phyloP scores from a whole-genome alignment of 2,113 vertebrate genomes.

The Archilochus colubris region DNA sequence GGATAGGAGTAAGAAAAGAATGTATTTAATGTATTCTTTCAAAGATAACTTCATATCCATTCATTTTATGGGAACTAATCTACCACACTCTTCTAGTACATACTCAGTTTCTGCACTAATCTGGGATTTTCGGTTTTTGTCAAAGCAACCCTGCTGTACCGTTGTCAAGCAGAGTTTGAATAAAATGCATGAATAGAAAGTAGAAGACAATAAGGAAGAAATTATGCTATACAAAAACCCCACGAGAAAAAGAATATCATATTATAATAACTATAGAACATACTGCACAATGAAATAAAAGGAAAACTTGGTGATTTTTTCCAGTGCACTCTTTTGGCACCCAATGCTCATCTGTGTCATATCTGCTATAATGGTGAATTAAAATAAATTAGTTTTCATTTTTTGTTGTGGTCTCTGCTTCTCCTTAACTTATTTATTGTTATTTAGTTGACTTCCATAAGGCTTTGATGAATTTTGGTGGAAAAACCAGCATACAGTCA shows the following conservation, averaged over 20 bases:
- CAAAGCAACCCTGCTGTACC: not conserved
- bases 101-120: not conserved
- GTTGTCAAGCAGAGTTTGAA: slow-evolving; percentile 3
- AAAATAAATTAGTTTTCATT: not conserved
- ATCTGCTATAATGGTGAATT: not conserved
- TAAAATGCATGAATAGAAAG: not conserved
- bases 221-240: not conserved
- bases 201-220: not conserved
- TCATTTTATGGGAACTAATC: not conserved
- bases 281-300: not conserved
- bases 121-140: not conserved
- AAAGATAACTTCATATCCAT: not conserved
- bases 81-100: not conserved
- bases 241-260: not conserved
- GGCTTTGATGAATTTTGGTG: not conserved
- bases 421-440: not conserved
- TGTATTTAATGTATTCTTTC: not conserved
- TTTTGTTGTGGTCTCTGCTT: not conserved
- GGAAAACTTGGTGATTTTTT: not conserved
- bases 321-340: not conserved
- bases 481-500: not conserved
- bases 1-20: not conserved
- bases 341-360: not conserved
- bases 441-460: not conserved
- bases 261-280: not conserved